These are phyloP conservation scores for Scolanthus callimorphus DNA, from an alignment of 92 coral and sea anemone genomes.

Conservation along the genomic window DNA sequence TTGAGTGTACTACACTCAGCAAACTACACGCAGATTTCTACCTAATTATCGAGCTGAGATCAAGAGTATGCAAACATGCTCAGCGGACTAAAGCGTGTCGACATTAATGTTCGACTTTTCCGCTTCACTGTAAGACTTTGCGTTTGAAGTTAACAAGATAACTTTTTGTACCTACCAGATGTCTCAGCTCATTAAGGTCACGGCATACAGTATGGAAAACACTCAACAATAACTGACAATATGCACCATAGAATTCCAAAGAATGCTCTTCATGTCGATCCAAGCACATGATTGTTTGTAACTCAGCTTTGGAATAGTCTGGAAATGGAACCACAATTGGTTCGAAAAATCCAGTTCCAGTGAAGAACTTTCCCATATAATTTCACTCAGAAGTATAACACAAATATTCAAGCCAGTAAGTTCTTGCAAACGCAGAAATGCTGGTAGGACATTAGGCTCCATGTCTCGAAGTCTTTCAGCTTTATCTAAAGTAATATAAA, in stretches of 20 bases:
- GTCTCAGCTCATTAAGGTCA: conserved; percentile 86
- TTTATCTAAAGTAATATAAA: conserved; percentile 83
- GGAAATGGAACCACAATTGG: conserved; percentile 68
- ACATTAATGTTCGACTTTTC: too few relatives aligned
- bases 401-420: conserved; percentile 75
- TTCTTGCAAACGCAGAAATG: conserved; percentile 80
- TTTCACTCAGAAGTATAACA: conserved; percentile 84
- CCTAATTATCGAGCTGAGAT: too few relatives aligned
- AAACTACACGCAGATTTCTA: too few relatives aligned
- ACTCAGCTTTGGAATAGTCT: conserved; percentile 76
- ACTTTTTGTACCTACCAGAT: conserved; percentile 92
- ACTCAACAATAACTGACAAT: conserved; percentile 84
- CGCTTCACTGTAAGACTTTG: too few relatives aligned
- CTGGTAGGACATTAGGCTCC: conserved; percentile 75
- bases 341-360: conserved; percentile 90
- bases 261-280: conserved; percentile 77
- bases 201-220: conserved; percentile 90
- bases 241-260: conserved; percentile 67
- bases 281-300: conserved; percentile 72
- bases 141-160: too few relatives aligned
- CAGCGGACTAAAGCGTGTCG: too few relatives aligned
- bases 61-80: too few relatives aligned
- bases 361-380: conserved; percentile 88
- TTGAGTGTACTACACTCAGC: too few relatives aligned
- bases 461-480: conserved; percentile 91